Percentiles rank a stretch among this genome's conserved stretches.
These are phyloP conservation scores for Gymnoscopelus braueri DNA, from an alignment of 2,797 vertebrate genomes.

Conservation along the genomic window DNA sequence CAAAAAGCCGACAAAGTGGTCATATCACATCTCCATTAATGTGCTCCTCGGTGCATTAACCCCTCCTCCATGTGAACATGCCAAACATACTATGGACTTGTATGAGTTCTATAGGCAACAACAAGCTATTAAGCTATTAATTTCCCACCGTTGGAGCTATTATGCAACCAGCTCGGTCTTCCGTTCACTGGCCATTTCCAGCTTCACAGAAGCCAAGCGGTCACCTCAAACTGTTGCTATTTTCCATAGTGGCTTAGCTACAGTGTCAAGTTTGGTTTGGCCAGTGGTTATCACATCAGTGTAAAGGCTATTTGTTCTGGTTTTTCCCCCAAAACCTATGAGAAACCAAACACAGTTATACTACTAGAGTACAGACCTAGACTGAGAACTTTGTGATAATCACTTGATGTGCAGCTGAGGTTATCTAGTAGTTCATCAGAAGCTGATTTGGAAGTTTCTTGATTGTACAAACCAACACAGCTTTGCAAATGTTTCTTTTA, in stretches of 20 bases:
- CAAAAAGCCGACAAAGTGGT: conserved; percentile 19
- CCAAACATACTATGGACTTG: conserved; percentile 42
- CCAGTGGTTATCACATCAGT: conserved; percentile 23
- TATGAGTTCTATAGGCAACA: conserved; percentile 39
- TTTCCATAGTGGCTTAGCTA: conserved; percentile 45
- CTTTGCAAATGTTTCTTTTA: conserved; percentile 5
- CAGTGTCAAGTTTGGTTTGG: conserved; percentile 55
- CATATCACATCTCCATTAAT: conserved; percentile 22
- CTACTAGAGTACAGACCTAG: not conserved
- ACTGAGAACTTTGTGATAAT: conserved; percentile 30
- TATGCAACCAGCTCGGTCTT: conserved; percentile 37
- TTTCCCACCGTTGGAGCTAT: conserved; percentile 49
- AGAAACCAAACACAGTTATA: conserved; percentile 38
- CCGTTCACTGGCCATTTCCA: conserved; percentile 29
- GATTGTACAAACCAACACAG: conserved; percentile 18
- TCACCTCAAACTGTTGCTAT: conserved; percentile 37
- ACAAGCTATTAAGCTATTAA: conserved; percentile 35
- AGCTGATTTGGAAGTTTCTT: conserved; percentile 10
- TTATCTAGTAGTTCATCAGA: conserved; percentile 39
- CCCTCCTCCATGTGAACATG: conserved; percentile 34
- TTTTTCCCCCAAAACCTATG: conserved; percentile 22
- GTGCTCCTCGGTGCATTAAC: conserved; percentile 55
- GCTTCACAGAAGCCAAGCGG: conserved; percentile 27
- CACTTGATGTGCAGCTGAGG: conserved; percentile 19
- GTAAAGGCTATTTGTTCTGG: conserved; percentile 33